Evolutionary conservation across 2,888 invertebrate species (phyloP), one percentile per base, ranked within the genome.

Genomic region (Ectemnius lituratus): DNA sequence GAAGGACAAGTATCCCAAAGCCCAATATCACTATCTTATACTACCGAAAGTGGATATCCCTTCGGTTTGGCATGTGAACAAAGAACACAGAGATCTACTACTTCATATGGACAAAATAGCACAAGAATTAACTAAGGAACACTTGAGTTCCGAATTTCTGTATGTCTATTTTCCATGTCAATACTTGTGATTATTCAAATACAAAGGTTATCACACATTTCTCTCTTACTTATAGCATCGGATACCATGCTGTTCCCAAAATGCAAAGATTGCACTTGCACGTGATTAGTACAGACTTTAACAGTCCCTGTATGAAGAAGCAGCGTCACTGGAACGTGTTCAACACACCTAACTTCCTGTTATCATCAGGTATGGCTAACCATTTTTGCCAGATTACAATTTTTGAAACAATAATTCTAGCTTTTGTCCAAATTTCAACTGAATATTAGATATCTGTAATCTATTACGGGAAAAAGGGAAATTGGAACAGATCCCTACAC

Each of bases 201-300:
- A 14, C 20, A 20, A 16, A 16, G 11, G 4, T 4, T 1, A n/a
- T 62, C 23, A 49, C 70, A 13, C 46, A 49, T 52, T 28, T 18
- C 37, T 60, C 67, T 14, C 89, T 63, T n/a, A n/a, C n/a, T n/a
- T 93, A 93, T 70, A 93, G 92, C 83, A 92, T 95, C 49, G 97
- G 97, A 5, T 97, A 95, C 88, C 97, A 97, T 89, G 94, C 95
- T 13, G 92, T 94, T 62, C 95, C 97, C 0, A 96, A 95, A 84
- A 95, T 97, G 96, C 93, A 94, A 67, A 93, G 95, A 73, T 90
- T 98, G 61, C 98, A 98, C 90, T 92, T 98, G 88, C 98, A 98
- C 89, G 94, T 97, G 0, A 96, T 98, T 65, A 97, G 97, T 85
- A 95, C 94, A 78, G 98, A 98, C 88, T 96, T 97, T 92, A 92